Base-by-base conservation (phyloP, 2,113 vertebrate genomes). In the Ptyas mucosa region DNA sequence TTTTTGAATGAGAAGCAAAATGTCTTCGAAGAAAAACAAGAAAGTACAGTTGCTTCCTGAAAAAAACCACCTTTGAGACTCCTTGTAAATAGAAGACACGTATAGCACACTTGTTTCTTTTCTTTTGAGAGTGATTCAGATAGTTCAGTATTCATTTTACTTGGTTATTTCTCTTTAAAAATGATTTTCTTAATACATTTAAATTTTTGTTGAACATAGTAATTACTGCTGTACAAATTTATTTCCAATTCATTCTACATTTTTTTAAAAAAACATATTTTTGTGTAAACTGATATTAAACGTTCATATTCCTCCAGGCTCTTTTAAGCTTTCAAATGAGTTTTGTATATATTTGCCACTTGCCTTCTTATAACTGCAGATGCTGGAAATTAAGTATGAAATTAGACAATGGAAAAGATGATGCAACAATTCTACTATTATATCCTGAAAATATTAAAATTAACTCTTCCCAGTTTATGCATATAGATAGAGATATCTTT, bases 121-220 rank as follows among this genome's bases (percentile, higher is more conserved):
- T 51, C 55, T 1, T 0, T 0, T 0, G 81, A 91, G 96, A 89
- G 90, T 92, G 89, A 91, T 95, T 95, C 85, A 89, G 43, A 54
- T 86, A 53, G 85, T 95, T 89, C 87, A 75, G 57, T 54, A 43
- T 69, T 92, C 87, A 53, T 88, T 95, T 96, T 93, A 92, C 95
- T 95, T 94, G 39, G 93, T 95, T 95, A 88, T 92, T 94, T n/a
- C 95, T 95, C 53, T 96, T 97, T 96, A 88, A 90, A 93, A 61
- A 93, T 6, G 94, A 94, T 95, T 95, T 86, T 23, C 91, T 81
- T 96, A 95, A 93, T 90, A 95, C 95, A 85, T 95, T 94, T 91
- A 92, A 88, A 52, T 94, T 93, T 94, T 92, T 64, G 92, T 95
- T 96, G 95, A 95, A 91, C 92, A 93, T 91, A 94, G 95, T 95